Conservation (phyloP, 2,113 vertebrate species). For the Rissa tridactyla region DNA sequence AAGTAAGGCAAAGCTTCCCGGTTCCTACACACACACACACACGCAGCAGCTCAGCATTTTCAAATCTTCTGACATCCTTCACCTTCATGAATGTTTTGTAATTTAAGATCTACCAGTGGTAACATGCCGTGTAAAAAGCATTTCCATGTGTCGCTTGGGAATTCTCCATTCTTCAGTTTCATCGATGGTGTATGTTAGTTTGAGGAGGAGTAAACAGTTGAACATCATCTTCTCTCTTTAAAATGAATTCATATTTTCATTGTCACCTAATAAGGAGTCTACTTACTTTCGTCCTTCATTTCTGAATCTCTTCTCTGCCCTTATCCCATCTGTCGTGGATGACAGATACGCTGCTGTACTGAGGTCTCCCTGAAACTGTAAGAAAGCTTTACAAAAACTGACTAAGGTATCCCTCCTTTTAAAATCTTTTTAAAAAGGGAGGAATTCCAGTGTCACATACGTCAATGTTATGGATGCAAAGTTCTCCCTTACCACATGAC, state of each 20-base stretch:
- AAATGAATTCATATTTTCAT: not conserved
- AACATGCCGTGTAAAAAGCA: not conserved
- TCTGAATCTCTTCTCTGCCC: not conserved
- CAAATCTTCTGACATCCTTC: not conserved
- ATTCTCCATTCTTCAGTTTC: not conserved
- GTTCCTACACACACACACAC: accelerated
- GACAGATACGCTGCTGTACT: not conserved
- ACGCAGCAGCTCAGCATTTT: not conserved
- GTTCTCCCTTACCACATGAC: not conserved
- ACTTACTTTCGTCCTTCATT: not conserved
- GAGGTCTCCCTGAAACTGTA: not conserved
- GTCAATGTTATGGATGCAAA: not conserved
- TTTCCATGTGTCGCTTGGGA: not conserved
- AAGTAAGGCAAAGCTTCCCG: not conserved
- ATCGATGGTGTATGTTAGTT: not conserved
- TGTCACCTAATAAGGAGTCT: not conserved
- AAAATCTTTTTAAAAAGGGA: not conserved
- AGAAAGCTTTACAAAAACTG: not conserved
- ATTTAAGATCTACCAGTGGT: not conserved
- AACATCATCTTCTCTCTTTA: not conserved
- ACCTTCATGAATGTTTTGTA: accelerated
- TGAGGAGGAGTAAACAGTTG: not conserved
- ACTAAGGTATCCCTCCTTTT: not conserved
- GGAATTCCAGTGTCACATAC: not conserved
- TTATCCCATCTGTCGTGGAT: not conserved